Evolutionary conservation across 1,140 invertebrate genomes (phyloP).

Genomic region (Drosophila sulfurigaster): DNA sequence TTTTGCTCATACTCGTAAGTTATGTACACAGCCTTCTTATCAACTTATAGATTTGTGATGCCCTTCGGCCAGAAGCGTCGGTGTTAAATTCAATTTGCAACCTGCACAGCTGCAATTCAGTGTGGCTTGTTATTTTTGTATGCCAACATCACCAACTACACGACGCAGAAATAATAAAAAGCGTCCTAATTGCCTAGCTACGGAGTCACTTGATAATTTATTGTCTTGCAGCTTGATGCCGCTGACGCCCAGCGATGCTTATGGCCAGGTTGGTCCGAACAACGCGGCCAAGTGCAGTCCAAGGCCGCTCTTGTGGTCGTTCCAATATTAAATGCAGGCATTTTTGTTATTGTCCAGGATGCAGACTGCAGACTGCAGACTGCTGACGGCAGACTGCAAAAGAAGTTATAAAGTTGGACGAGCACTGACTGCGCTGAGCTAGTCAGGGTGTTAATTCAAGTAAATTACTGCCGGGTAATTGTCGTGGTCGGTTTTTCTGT

Average conservation of each 20-base stretch:
- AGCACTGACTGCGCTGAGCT: conserved; percentile 18
- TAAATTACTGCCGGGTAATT: conserved; percentile 79
- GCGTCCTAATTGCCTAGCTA: conserved; percentile 42
- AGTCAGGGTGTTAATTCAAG: conserved; percentile 72
- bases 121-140: conserved; percentile 23
- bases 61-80: neutral
- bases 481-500: conserved; percentile 65
- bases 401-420: conserved; percentile 67
- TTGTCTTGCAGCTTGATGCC: conserved; percentile 38
- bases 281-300: conserved; percentile 58
- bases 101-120: conserved; percentile 9
- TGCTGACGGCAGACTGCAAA: conserved; percentile 10
- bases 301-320: conserved; percentile 62
- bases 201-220: conserved; percentile 52
- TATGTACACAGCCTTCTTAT: neutral
- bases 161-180: conserved; percentile 41
- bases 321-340: conserved; percentile 79
- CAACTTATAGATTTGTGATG: conserved; percentile 5
- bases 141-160: conserved; percentile 16
- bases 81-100: conserved; percentile 70
- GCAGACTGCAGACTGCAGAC: neutral
- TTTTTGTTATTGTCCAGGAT: conserved; percentile 36
- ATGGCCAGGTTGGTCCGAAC: conserved; percentile 26
- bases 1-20: neutral
- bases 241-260: conserved; percentile 22